Conservation (phyloP, 2,113 vertebrate genomes). For the Thymallus thymallus region DNA sequence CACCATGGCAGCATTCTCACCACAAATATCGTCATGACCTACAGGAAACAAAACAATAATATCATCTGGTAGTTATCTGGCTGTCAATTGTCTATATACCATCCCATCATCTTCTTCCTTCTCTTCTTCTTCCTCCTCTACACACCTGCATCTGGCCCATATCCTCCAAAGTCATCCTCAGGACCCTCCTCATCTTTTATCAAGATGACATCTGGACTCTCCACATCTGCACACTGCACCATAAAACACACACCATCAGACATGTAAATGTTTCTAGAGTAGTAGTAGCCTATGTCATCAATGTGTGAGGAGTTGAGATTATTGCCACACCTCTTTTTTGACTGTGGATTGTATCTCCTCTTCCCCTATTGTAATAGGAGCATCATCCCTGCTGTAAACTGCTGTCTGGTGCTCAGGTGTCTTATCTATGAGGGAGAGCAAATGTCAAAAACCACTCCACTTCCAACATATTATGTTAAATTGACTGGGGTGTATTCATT, state of each 20-base stretch:
- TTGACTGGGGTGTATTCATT: not conserved
- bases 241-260: not conserved
- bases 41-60: constrained; percentile 10
- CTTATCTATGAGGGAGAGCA: constrained; percentile 19
- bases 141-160: constrained; percentile 44
- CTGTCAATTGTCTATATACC: not conserved
- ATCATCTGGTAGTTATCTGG: not conserved
- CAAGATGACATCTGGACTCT: constrained; percentile 64
- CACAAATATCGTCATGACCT: constrained; percentile 27
- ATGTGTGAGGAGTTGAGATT: not conserved
- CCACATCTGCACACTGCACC: constrained; percentile 43
- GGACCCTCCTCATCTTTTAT: constrained; percentile 58
- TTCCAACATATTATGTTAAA: too few species aligned
- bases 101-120: not conserved
- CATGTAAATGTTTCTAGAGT: not conserved
- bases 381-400: constrained; percentile 13
- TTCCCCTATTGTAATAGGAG: constrained; percentile 27
- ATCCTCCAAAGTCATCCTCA: constrained; percentile 59
- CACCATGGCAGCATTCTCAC: constrained; percentile 9
- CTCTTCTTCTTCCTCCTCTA: not conserved
- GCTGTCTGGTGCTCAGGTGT: constrained; percentile 10
- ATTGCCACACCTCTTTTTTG: constrained; percentile 21
- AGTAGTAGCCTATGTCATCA: not conserved
- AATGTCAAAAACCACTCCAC: not conserved
- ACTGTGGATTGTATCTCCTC: constrained; percentile 20